Evolutionary conservation across 1,140 invertebrate genomes (phyloP).

Genomic region (Polyergus mexicanus): DNA sequence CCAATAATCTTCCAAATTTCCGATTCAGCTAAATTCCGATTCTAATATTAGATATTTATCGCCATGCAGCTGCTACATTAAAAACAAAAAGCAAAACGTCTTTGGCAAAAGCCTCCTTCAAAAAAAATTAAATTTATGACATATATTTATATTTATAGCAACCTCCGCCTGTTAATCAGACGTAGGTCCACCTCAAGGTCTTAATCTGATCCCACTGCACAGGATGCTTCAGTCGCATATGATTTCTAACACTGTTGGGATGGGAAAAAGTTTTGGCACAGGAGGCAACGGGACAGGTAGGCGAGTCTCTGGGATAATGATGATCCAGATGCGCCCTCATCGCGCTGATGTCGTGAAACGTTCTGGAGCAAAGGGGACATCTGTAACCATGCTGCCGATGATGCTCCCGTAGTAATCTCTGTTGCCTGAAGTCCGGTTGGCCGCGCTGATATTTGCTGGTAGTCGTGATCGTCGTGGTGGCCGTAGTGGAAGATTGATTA

Average conservation of each 20-base stretch:
- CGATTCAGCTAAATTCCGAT: not conserved
- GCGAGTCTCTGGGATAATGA: constrained; percentile 93
- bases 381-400: constrained; percentile 83
- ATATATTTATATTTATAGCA: constrained; percentile 20
- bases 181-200: constrained; percentile 91
- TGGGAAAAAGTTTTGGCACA: constrained; percentile 92
- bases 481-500: constrained; percentile 59
- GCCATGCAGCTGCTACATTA: not conserved
- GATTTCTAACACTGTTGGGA: constrained; percentile 93
- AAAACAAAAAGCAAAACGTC: constrained; percentile 28
- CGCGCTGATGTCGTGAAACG: constrained; percentile 88
- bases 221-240: constrained; percentile 93
- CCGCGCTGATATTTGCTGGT: constrained; percentile 76
- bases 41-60: constrained; percentile 10
- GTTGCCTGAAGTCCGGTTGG: constrained; percentile 80
- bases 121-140: constrained; percentile 1
- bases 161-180: constrained; percentile 78
- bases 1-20: not conserved
- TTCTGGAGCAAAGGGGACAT: constrained; percentile 91
- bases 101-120: constrained; percentile 18
- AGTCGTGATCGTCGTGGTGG: constrained; percentile 65
- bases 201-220: constrained; percentile 93
- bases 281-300: constrained; percentile 91
- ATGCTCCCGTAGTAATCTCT: constrained; percentile 80
- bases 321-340: constrained; percentile 92